Conservation (phyloP, 2,113 vertebrate species). For the Chionodraco myersi region DNA sequence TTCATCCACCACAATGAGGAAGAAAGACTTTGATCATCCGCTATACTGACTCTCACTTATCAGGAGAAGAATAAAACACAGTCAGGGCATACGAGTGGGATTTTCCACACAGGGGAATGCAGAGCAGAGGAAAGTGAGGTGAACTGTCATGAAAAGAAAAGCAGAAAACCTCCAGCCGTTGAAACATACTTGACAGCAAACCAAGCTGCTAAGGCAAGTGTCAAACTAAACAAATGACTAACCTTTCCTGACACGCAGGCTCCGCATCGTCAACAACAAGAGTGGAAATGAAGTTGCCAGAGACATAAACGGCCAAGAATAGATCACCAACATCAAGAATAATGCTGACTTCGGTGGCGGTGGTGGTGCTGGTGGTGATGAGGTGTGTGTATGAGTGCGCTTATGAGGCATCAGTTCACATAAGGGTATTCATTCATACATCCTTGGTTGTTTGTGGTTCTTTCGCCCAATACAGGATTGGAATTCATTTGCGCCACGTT, state of each 20-base stretch:
- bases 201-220: conserved; percentile 50
- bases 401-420: conserved; percentile 3
- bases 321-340: conserved; percentile 44
- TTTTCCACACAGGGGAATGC: conserved; percentile 38
- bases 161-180: conserved; percentile 43
- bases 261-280: conserved; percentile 43
- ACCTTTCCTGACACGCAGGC: conserved; percentile 50
- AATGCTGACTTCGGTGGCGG: conserved; percentile 41
- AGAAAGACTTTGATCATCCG: conserved; percentile 73
- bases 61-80: conserved; percentile 44
- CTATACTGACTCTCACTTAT: conserved; percentile 46
- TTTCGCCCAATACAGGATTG: conserved; percentile 13
- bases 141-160: conserved; percentile 48
- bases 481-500: conserved; percentile 33
- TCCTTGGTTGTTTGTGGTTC: neutral
- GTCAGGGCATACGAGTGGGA: conserved; percentile 35
- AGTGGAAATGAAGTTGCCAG: conserved; percentile 62
- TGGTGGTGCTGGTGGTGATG: neutral
- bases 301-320: conserved; percentile 28
- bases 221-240: conserved; percentile 65
- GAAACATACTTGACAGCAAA: conserved; percentile 53
- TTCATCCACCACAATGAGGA: conserved; percentile 47
- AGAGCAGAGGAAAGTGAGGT: conserved; percentile 56
- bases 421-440: conserved; percentile 49
- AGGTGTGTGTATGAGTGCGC: conserved; percentile 5